Evolutionary conservation across 2,797 vertebrate species (phyloP), one percentile per base, ranked within the genome.

Genomic region (Myotis myotis): DNA sequence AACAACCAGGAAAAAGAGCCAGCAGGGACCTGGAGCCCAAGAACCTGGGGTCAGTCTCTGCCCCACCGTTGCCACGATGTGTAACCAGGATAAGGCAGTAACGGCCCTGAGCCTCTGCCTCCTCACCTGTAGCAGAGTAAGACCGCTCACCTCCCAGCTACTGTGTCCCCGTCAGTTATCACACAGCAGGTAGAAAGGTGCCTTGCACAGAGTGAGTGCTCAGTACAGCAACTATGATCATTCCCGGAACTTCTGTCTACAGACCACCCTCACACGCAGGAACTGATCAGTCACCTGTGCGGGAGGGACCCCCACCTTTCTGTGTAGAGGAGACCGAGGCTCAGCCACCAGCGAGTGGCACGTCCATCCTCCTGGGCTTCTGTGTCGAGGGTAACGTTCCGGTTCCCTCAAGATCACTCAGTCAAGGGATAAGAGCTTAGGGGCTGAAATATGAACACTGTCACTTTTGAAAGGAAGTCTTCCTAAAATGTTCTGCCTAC

Each of bases 331-430:
- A 25, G 11, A 30, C 68, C 4, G 5, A 8, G 70, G 57, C 44
- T 64, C 16, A 0, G 28, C 30, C 20, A 4, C 28, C 13, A 33
- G n/a, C 1, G 2, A 28, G 33, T 0, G 0, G 60, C n/a, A 51
- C n/a, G 41, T 19, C 8, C 0, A 1, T 23, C 25, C 70, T 36
- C 22, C 25, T 16, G 0, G 5, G 78, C 38, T 53, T 49, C 44
- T 4, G 3, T 10, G n/a, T 19, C 28, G 2, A 75, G 30, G 1
- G 5, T 7, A 9, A 47, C 0, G 4, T 12, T 57, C 16, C 5
- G 5, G 8, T 2, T 4, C 44, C 36, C 75, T 38, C 33, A 3
- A 6, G 33, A 11, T n/a, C n/a, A n/a, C n/a, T 68, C 9, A 23
- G n/a, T 4, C 5, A 10, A 4, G 28, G 30, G n/a, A 20, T 25